Evolutionary conservation across 2,888 invertebrate species (phyloP).

Genomic region (Mythimna albipuncta): DNA sequence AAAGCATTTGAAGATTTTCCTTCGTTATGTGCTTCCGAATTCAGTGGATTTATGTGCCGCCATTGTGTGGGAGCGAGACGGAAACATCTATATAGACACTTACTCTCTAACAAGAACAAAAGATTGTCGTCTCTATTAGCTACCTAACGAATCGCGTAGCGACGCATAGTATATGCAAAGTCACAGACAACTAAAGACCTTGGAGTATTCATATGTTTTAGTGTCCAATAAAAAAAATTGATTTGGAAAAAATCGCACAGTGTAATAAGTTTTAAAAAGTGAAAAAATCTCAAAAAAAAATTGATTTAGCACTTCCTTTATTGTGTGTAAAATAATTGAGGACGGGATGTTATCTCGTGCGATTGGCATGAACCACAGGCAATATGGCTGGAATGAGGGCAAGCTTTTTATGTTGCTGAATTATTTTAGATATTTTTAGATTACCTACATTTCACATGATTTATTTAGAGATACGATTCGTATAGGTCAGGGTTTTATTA

Average conservation of each 20-base stretch:
- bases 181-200: slow-evolving; percentile 32
- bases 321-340: slow-evolving; percentile 19
- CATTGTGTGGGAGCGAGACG: slow-evolving; percentile 73
- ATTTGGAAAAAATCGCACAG: background rate
- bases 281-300: slow-evolving; percentile 10
- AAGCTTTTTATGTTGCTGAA: slow-evolving; percentile 17
- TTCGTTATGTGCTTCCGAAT: slow-evolving; percentile 64
- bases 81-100: slow-evolving; percentile 73
- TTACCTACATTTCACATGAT: slow-evolving; percentile 5
- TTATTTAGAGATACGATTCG: background rate
- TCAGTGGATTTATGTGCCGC: slow-evolving; percentile 65
- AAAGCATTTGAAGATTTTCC: slow-evolving; percentile 66
- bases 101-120: slow-evolving; percentile 84
- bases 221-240: no score
- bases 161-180: slow-evolving; percentile 71
- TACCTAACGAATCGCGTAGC: slow-evolving; percentile 77
- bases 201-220: no score
- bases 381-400: slow-evolving; percentile 18
- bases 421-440: slow-evolving; percentile 16
- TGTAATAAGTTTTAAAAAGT: background rate
- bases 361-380: slow-evolving; percentile 21
- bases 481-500: background rate
- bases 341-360: slow-evolving; percentile 11
- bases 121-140: slow-evolving; percentile 86
- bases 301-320: slow-evolving; percentile 4